Conservation (phyloP, 1,140 invertebrate species). For the Drosophila asahinai region DNA sequence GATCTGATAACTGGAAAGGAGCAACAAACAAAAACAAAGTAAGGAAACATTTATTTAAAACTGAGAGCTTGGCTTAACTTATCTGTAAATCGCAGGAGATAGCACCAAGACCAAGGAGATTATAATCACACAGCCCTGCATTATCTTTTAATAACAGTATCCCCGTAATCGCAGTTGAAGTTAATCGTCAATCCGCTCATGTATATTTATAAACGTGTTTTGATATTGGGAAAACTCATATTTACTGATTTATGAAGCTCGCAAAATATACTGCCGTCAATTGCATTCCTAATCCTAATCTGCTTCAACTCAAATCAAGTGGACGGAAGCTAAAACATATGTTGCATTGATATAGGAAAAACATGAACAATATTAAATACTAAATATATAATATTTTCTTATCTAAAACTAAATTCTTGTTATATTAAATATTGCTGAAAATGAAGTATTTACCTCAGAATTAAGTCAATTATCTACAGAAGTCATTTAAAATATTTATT, state of each 20-base stretch:
- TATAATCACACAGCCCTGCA: slow-evolving; percentile 7
- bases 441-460: too few species aligned
- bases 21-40: not conserved
- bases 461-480: too few species aligned
- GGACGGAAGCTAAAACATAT: not conserved
- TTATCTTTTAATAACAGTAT: slow-evolving; percentile 14
- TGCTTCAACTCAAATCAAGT: not conserved
- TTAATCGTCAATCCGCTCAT: not conserved
- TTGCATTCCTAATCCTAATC: not conserved
- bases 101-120: not conserved
- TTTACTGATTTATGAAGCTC: slow-evolving; percentile 7
- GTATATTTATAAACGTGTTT: slow-evolving; percentile 10
- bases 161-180: not conserved
- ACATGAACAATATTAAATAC: not conserved
- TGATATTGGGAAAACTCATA: not conserved
- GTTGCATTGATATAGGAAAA: not conserved
- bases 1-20: not conserved
- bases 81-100: slow-evolving; percentile 6
- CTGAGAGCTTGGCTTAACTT: not conserved
- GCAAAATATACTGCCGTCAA: not conserved
- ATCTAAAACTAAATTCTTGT: not conserved
- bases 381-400: not conserved
- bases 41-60: not conserved
- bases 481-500: too few species aligned
- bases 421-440: too few species aligned